Base-by-base conservation (phyloP, 2,113 vertebrate genomes). In the Cyanoliseus patagonus region DNA sequence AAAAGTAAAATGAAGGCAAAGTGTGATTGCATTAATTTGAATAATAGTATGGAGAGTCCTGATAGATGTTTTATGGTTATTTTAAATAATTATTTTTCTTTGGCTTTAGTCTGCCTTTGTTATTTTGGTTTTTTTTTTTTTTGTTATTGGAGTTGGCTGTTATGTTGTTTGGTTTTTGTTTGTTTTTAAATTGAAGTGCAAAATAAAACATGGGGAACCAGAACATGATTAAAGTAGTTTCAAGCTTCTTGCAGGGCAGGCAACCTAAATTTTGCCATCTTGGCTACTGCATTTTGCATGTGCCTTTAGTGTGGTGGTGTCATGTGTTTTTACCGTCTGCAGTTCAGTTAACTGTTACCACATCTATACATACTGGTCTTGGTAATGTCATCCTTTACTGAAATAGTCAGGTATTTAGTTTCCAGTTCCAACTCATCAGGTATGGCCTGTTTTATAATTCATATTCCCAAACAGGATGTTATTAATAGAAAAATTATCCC, bases 261-360 rank as follows among this genome's bases (percentile, higher is more conserved):
- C 37, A 9, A 10, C 39, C 19, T 49, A 24, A 47, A 17, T 80
- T 66, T 52, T 76, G 28, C 25, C 31, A 4, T 41, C 37, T 42
- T 83, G 72, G 35, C 67, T 55, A 2, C 52, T 73, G 72, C 15
- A 7, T 17, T 82, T 35, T 39, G 39, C 51, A 28, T 20, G 17
- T 22, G 30, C 10, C 5, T 64, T 24, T 33, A 13, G 37, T 16
- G 52, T 1, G 0, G 25, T 19, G 15, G 0, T 33, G 11, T 25
- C 20, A 1, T 11, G 30, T 1, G 3, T 27, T 59, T 82, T 75
- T 70, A 66, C 31, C 8, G 28, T 76, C 27, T 52, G 0, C 31
- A 19, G 51, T 57, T 42, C 16, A 14, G 51, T 57, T 42, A 70
- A 64, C 51, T 19, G 3, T 51, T 64, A 10, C 17, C 35, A 39